Conservation (phyloP, 2,888 invertebrate species). For the Lepidochrysops patricia region DNA sequence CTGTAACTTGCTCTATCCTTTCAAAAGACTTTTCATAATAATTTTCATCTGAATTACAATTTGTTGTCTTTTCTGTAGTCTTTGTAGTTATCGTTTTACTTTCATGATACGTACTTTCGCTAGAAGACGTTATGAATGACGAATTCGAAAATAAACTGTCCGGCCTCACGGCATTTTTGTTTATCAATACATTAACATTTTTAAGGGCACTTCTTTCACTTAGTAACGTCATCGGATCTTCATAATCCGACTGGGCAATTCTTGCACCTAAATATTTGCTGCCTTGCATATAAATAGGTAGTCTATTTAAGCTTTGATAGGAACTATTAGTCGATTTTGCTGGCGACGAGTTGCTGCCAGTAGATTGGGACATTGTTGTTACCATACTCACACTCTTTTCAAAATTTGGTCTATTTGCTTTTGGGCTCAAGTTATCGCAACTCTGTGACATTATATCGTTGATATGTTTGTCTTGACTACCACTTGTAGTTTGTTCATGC, state of each 20-base stretch:
- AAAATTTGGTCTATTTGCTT: conserved; percentile 38
- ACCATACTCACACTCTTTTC: conserved; percentile 57
- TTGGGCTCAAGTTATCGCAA: conserved; percentile 53
- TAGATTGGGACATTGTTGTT: conserved; percentile 41
- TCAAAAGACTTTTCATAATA: conserved; percentile 86
- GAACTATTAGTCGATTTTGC: conserved; percentile 56
- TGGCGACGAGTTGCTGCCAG: conserved; percentile 39
- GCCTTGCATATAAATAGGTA: conserved; percentile 82
- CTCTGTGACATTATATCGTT: conserved; percentile 55
- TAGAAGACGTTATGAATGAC: conserved; percentile 71
- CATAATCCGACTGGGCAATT: conserved; percentile 91
- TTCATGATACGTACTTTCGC: conserved; percentile 66
- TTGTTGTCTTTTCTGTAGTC: conserved; percentile 27
- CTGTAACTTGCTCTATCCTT: conserved; percentile 81
- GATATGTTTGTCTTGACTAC: conserved; percentile 55
- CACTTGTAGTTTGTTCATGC: conserved; percentile 49
- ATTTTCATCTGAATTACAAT: conserved; percentile 74
- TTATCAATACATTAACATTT: conserved; percentile 78
- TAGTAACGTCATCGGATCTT: conserved; percentile 83
- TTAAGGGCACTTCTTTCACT: conserved; percentile 56
- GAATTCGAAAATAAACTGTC: conserved; percentile 75
- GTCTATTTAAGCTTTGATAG: conserved; percentile 57
- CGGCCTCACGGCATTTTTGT: conserved; percentile 70
- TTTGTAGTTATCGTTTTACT: conserved; percentile 24
- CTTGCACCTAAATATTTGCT: conserved; percentile 89